Base-by-base conservation (phyloP, 2,888 invertebrate species). In the Gryllus longicercus region DNA sequence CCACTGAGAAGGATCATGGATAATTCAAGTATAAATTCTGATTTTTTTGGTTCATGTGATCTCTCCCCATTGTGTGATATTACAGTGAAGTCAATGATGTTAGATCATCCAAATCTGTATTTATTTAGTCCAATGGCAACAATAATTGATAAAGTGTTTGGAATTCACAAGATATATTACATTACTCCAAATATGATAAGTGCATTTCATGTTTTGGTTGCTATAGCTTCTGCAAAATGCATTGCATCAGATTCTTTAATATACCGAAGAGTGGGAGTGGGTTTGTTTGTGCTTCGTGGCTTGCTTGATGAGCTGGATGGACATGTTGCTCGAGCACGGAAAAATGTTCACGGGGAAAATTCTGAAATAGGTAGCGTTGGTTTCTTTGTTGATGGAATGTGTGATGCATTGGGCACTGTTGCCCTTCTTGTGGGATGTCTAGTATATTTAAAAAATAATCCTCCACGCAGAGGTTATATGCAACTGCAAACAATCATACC, bases 231-330 rank as follows among this genome's bases (percentile, higher is more conserved):
- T n/a, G 95, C 92, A 0, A 94, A 93, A 85, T 90, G 94, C 79
- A 88, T 96, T 76, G 91, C 93, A 2, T 93, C 92, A 79, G 93
- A 94, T 84, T 93, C 90, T 84, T 86, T 96, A 21, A 89, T 91
- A 3, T 91, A 91, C 49, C 89, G 96, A 50, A 90, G 95, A 38
- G 83, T 94, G 0, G 96, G 93, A 0, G 92, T 95, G 0, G 86
- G 95, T 2, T 86, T 96, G 25, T 96, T 95, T 85, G 93, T 95
- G 87, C 86, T 95, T 74, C 89, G 96, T 83, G 94, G 94, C 83
- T 95, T 95, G 88, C 86, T 96, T 79, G 96, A 96, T 85, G 94
- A 95, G 84, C 87, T 96, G 82, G 96, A 96, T 85, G 96, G 96
- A 0, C 94, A 95, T 85, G 94, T 96, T 3, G 96, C 95, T 1